Conservation (phyloP, 2,888 invertebrate species). For the Dynastes tityus region DNA sequence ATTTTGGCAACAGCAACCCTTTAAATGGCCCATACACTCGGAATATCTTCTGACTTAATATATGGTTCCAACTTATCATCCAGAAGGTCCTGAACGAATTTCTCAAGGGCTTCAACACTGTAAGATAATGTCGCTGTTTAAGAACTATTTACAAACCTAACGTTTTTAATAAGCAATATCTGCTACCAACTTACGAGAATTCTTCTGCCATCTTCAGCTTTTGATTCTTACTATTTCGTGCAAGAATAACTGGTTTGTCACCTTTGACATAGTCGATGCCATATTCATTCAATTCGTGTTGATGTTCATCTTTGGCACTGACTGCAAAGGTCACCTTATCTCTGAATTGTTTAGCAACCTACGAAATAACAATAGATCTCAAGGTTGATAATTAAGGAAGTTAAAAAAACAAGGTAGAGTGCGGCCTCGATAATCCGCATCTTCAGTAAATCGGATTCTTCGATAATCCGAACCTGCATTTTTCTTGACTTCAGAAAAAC, state of each 20-base stretch:
- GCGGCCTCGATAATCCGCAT: too few species aligned
- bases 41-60: constrained; percentile 95
- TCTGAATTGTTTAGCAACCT: constrained; percentile 82
- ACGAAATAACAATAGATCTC: constrained; percentile 36
- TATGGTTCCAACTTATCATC: constrained; percentile 90
- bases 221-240: constrained; percentile 85
- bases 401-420: too few species aligned
- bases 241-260: constrained; percentile 93
- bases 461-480: too few species aligned
- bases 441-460: too few species aligned
- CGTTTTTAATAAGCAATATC: neutral
- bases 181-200: constrained; percentile 82
- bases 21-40: constrained; percentile 88
- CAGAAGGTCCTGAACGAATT: constrained; percentile 88
- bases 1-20: constrained; percentile 97
- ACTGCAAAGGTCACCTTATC: constrained; percentile 88
- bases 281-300: constrained; percentile 94
- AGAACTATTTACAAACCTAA: neutral
- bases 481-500: too few species aligned
- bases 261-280: constrained; percentile 90
- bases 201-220: constrained; percentile 93
- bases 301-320: constrained; percentile 94
- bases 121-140: constrained; percentile 48
- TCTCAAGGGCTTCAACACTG: constrained; percentile 87
- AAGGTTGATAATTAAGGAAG: too few species aligned